Base-by-base conservation (phyloP, 1,140 invertebrate genomes). In the Dendrolimus kikuchii region DNA sequence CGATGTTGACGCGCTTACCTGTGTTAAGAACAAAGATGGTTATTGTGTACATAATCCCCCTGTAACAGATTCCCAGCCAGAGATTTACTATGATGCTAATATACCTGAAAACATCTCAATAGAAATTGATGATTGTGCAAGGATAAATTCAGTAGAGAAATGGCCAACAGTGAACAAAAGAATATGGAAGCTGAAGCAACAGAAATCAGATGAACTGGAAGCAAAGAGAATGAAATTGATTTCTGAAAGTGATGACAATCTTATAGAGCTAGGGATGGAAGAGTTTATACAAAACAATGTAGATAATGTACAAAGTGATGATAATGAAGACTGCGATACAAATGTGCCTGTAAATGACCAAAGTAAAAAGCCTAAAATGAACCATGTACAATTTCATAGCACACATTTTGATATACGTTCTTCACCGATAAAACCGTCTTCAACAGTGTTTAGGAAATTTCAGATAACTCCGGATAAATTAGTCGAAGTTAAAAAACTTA, bases 401-500 rank as follows among this genome's bases (percentile, higher is more conserved):
- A 61, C 82, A 42, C 81, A 86, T 64, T 86, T 86, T 46, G 81
- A 86, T 60, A 86, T 86, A 37, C 60, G 82, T 51, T 86, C 82
- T 9, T 86, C 82, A 6, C 82, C 82, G 10, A 86, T 86, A 38
- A 86, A 86, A 70, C 59, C 77, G 7, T 71, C 82, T 3, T 76
- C 81, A 5, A 72, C 76, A 39, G 66, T 74, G 4, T 82, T 86
- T 46, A 62, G 69, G 48, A 86, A 78, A 57, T 82, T 86, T 55
- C 79, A 84, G 64, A 82, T 86, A 9, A 74, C 77, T 60, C 76
- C 81, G 0, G 74, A 81, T 37, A 83, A 82, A 56, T 71, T 86
- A 50, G 61, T 68, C 7, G 80, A 78, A 60, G 78, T 72, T 60
- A 71, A 81, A 54, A 69, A 67, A 23, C 74, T 77, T 73, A 71